Evolutionary conservation across 2,888 invertebrate species (phyloP).

Genomic region (Zelleria hepariella): DNA sequence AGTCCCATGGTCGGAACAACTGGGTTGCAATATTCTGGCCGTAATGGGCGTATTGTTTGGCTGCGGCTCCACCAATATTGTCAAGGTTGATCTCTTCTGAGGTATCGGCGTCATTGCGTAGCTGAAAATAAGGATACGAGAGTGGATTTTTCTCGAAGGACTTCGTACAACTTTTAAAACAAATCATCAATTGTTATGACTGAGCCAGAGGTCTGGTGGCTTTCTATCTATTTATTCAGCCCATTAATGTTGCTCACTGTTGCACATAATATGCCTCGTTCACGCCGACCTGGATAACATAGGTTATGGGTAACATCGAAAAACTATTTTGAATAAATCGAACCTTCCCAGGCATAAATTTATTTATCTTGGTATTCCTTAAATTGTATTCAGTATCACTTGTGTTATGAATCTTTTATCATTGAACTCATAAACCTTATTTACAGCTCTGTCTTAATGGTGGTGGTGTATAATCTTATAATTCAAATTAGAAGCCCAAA

Average conservation of each 20-base stretch:
- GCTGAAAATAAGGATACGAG: not conserved
- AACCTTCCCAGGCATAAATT: too few species aligned
- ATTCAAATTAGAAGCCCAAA: not conserved
- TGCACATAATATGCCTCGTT: too few species aligned
- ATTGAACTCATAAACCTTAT: not conserved
- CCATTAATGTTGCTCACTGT: too few species aligned
- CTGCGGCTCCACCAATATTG: constrained; percentile 26
- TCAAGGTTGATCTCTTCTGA: not conserved
- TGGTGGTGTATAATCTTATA: not conserved
- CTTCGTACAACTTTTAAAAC: too few species aligned
- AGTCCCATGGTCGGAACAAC: constrained; percentile 39
- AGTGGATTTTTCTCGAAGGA: too few species aligned
- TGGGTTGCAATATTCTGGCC: constrained; percentile 47
- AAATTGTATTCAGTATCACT: not conserved
- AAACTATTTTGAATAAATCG: too few species aligned
- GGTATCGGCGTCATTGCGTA: not conserved
- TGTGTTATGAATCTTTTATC: not conserved
- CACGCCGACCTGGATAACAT: too few species aligned
- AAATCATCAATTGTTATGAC: too few species aligned
- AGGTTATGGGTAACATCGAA: too few species aligned
- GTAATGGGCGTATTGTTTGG: constrained; percentile 48
- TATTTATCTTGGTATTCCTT: too few species aligned
- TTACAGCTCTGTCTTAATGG: not conserved
- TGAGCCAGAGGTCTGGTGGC: too few species aligned
- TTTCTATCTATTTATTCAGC: too few species aligned